A percentile compares a stretch with the other conserved stretches of the same genome.
phyloP scores from a whole-genome alignment of 2,113 vertebrate species.

The Rhegmatorhina hoffmannsi region DNA sequence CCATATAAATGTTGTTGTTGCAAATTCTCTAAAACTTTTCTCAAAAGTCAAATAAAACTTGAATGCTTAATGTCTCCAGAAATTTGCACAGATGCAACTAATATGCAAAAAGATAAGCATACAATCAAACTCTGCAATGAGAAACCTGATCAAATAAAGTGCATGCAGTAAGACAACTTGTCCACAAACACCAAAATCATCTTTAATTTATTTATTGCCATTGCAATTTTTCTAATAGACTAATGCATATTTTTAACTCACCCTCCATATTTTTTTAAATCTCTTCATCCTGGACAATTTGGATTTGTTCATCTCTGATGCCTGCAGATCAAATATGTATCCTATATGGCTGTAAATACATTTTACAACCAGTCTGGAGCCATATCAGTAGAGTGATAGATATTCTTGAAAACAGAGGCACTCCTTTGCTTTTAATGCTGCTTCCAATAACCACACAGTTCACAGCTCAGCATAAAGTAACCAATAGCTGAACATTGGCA shows the following conservation, averaged over 20 bases:
- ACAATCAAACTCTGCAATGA: not conserved
- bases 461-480: conserved; percentile 78
- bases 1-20: not conserved
- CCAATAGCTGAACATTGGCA: conserved; percentile 72
- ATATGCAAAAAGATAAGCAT: not conserved
- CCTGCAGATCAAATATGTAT: conserved; percentile 69
- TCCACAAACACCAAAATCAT: not conserved
- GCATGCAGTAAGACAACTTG: not conserved
- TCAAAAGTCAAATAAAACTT: conserved; percentile 18
- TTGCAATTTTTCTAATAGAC: not conserved
- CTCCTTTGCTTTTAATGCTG: conserved; percentile 82
- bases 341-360: conserved; percentile 18
- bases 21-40: conserved; percentile 5
- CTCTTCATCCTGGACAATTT: conserved; percentile 83
- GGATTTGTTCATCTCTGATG: conserved; percentile 73
- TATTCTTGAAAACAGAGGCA: conserved; percentile 74
- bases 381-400: conserved; percentile 40
- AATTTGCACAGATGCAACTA: conserved; percentile 17
- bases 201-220: not conserved
- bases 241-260: conserved; percentile 77
- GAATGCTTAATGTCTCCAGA: not conserved
- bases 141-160: not conserved
- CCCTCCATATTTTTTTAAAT: conserved; percentile 88
- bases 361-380: conserved; percentile 41
- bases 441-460: conserved; percentile 80